Evolutionary conservation across 2,797 vertebrate species (phyloP).

Genomic region (Telmatherina bonti): DNA sequence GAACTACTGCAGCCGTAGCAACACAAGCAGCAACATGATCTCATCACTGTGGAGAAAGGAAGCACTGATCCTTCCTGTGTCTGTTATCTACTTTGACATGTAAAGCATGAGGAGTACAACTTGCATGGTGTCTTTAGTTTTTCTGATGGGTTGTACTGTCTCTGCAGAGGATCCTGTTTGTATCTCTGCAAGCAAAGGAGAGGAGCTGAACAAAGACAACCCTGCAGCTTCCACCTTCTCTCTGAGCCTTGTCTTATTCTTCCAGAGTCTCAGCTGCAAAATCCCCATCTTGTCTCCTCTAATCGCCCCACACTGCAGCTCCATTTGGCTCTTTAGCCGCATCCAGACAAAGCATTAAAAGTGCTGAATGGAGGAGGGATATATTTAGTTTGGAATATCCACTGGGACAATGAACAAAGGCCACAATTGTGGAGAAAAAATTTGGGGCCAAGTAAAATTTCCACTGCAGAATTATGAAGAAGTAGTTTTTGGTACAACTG

Average conservation of each 20-base stretch:
- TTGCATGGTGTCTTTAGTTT: neutral
- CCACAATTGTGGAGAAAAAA: neutral
- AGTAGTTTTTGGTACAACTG: neutral
- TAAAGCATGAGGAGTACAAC: neutral
- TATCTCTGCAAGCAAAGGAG: constrained; percentile 20
- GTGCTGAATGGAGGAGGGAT: constrained; percentile 31
- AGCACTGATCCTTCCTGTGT: constrained; percentile 25
- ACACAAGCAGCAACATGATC: constrained; percentile 43
- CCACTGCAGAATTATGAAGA: neutral
- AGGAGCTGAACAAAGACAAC: constrained; percentile 33
- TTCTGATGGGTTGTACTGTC: neutral
- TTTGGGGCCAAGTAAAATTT: neutral
- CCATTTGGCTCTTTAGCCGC: constrained; percentile 50
- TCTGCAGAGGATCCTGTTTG: constrained; percentile 20
- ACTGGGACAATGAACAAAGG: constrained; percentile 25
- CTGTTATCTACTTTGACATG: neutral
- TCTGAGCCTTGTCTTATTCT: constrained; percentile 55
- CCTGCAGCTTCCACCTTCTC: constrained; percentile 35
- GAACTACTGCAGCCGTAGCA: neutral
- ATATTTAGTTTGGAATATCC: constrained; percentile 42
- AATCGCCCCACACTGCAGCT: constrained; percentile 51
- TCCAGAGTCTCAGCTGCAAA: constrained; percentile 35
- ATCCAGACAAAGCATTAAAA: constrained; percentile 55
- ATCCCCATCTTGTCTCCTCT: constrained; percentile 53
- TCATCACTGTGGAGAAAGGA: constrained; percentile 11